phyloP scores from a whole-genome alignment of 2,797 vertebrate species.

The Labeo calbasu region DNA sequence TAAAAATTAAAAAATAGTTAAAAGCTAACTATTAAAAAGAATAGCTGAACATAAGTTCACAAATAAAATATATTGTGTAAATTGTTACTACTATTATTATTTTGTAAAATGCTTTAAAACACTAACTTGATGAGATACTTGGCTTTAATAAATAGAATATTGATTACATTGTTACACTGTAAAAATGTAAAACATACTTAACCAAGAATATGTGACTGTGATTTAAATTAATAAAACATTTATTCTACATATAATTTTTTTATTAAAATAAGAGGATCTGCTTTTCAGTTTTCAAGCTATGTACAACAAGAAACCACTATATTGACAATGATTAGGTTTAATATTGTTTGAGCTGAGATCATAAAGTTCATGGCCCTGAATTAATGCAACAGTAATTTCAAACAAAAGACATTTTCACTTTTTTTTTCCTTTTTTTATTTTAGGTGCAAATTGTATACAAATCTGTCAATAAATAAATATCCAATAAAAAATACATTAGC shows the following conservation, averaged over 20 bases:
- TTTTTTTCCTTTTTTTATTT: slow-evolving; percentile 1
- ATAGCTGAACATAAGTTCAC: too few species aligned
- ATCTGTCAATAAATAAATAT: slow-evolving; percentile 42
- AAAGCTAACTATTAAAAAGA: too few species aligned
- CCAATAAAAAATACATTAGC: slow-evolving; percentile 22
- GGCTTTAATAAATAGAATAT: too few species aligned
- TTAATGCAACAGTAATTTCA: background rate
- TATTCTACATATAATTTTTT: background rate
- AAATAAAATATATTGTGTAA: too few species aligned
- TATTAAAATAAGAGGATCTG: background rate
- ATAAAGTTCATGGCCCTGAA: background rate
- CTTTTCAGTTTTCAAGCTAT: background rate
- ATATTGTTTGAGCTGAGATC: background rate
- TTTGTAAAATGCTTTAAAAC: too few species aligned
- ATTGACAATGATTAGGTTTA: background rate
- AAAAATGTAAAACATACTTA: too few species aligned
- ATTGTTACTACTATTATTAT: too few species aligned
- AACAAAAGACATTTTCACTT: background rate
- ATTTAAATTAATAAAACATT: too few species aligned
- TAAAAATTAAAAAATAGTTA: too few species aligned
- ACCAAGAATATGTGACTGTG: too few species aligned
- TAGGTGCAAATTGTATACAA: background rate
- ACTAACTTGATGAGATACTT: too few species aligned
- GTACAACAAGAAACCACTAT: background rate
- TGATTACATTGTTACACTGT: too few species aligned